phyloP scores from a whole-genome alignment of 2,888 invertebrate species.

The Apocheima hispidaria region DNA sequence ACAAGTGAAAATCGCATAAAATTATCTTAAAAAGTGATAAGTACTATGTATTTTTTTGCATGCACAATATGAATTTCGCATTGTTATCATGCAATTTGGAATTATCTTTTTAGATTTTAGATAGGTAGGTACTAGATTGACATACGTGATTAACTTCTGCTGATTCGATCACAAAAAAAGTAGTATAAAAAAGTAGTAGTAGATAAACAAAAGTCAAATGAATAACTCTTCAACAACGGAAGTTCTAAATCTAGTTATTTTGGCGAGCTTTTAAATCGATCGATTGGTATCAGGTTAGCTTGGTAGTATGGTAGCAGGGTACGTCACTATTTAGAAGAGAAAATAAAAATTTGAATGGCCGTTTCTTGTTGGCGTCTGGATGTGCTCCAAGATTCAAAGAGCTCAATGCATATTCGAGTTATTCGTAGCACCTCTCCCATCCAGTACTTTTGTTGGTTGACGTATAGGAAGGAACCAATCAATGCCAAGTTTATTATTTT shows the following conservation, averaged over 20 bases:
- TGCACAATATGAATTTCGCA: not conserved
- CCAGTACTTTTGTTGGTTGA: too few species aligned
- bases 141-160: conserved; percentile 1
- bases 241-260: conserved; percentile 1
- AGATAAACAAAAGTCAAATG: not conserved
- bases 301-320: too few species aligned
- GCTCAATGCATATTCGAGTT: too few species aligned
- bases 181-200: not conserved
- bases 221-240: conserved; percentile 14
- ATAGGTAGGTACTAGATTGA: not conserved
- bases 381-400: conserved; percentile 10
- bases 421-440: too few species aligned
- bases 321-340: conserved; percentile 6
- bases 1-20: not conserved
- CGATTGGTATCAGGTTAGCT: conserved; percentile 14
- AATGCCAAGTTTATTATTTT: not conserved
- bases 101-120: conserved; percentile 7
- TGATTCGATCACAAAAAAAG: not conserved
- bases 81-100: conserved; percentile 5
- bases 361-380: conserved; percentile 15
- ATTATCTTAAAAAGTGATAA: conserved; percentile 5
- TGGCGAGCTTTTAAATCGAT: conserved; percentile 13
- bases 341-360: conserved; percentile 20
- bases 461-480: too few species aligned
- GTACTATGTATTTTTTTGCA: too few species aligned